These are phyloP conservation scores for Lepidocyrtoides sp. DNA, from an alignment of 2,888 invertebrate genomes.

Conservation along the genomic window DNA sequence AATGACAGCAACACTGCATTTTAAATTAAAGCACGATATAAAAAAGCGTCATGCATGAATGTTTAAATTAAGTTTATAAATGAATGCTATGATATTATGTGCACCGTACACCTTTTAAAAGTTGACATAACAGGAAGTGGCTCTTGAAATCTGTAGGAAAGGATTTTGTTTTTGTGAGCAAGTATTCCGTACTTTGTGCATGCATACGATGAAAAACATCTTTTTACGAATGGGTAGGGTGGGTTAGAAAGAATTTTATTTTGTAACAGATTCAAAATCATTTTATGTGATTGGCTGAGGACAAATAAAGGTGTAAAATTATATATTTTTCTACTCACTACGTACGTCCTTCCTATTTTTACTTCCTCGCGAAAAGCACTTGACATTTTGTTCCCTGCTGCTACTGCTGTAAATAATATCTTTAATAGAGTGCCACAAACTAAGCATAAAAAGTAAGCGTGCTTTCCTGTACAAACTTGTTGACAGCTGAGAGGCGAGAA, in stretches of 20 bases:
- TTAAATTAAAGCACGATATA: not conserved
- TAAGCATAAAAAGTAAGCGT: too few relatives aligned
- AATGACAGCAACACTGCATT: not conserved
- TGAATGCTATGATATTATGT: not conserved
- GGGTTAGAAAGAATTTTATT: too few relatives aligned
- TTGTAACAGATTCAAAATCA: too few relatives aligned
- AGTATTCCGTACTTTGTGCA: too few relatives aligned
- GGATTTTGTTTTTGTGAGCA: too few relatives aligned
- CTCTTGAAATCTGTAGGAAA: not conserved
- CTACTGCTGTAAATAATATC: too few relatives aligned
- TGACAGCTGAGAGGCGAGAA: conserved; percentile 52
- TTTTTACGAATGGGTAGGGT: not conserved
- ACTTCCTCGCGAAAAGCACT: too few relatives aligned
- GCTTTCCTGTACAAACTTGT: conserved; percentile 33
- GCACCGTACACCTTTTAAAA: not conserved
- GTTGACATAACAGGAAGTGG: conserved; percentile 50
- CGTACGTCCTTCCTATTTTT: too few relatives aligned
- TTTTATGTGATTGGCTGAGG: too few relatives aligned
- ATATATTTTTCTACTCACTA: too few relatives aligned
- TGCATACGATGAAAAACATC: not conserved
- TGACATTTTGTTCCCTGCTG: not conserved
- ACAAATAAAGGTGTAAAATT: too few relatives aligned
- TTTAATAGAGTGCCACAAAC: too few relatives aligned
- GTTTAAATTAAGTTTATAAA: not conserved
- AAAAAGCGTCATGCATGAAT: not conserved